These are phyloP conservation scores for Monodelphis domestica DNA, from an alignment of 2,797 vertebrate genomes.

Conservation along the genomic window DNA sequence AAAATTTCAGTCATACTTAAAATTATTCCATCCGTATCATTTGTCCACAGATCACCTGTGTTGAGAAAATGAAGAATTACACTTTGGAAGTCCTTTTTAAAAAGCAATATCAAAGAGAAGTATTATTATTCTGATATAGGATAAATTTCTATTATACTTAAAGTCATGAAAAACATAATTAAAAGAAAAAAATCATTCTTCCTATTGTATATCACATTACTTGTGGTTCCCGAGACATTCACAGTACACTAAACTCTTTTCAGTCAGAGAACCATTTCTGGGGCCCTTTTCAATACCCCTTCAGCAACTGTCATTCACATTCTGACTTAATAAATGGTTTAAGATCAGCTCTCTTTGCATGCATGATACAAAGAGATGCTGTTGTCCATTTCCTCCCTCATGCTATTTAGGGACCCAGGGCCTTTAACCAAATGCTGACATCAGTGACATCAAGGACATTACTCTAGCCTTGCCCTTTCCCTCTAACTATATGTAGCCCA, in stretches of 20 bases:
- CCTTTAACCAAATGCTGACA: background rate
- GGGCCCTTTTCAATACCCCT: background rate
- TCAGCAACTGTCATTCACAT: background rate
- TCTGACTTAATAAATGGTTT: background rate
- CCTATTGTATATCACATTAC: background rate
- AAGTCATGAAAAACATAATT: conserved; percentile 11
- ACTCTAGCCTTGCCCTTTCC: background rate
- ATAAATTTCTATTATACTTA: background rate
- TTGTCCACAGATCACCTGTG: background rate
- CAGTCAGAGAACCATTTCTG: background rate
- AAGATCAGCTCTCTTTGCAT: background rate
- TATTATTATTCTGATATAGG: background rate
- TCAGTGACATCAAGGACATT: background rate
- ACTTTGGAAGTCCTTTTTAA: background rate
- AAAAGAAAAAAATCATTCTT: background rate
- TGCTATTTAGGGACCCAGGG: background rate
- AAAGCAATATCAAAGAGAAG: background rate
- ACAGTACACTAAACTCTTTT: background rate
- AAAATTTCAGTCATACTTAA: background rate
- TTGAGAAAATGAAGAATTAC: background rate
- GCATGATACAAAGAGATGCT: background rate
- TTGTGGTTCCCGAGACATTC: background rate
- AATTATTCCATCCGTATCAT: background rate
- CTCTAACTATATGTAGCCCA: background rate
- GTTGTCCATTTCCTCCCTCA: background rate